A percentile compares a stretch with the other conserved stretches of the same genome.
These are phyloP conservation scores for Eupithecia vulgata DNA, from an alignment of 2,888 invertebrate genomes.

Conservation along the genomic window DNA sequence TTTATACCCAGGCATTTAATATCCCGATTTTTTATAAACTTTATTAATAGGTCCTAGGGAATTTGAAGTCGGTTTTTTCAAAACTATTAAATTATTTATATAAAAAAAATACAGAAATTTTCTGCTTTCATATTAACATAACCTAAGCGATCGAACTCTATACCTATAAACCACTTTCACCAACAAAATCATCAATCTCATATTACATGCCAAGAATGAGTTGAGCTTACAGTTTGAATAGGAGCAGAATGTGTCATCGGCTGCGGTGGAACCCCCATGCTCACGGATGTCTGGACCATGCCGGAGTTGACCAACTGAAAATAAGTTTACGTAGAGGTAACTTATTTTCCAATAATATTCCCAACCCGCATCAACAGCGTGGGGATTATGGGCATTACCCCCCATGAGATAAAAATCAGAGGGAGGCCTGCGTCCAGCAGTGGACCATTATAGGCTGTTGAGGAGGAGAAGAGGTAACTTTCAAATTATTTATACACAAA, in stretches of 20 bases:
- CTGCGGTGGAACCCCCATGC: slow-evolving; percentile 68
- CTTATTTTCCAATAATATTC: neutral
- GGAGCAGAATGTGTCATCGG: slow-evolving; percentile 59
- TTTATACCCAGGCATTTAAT: too few relatives aligned
- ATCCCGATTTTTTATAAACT: too few relatives aligned
- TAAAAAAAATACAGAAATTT: neutral
- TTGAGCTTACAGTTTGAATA: slow-evolving; percentile 66
- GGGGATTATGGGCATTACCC: too few relatives aligned
- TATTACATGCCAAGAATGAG: slow-evolving; percentile 2
- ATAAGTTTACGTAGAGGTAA: neutral
- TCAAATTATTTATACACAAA: neutral
- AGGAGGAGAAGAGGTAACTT: neutral
- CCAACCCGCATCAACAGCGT: too few relatives aligned
- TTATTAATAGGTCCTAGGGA: too few relatives aligned
- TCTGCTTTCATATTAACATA: neutral
- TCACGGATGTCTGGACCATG: slow-evolving; percentile 73
- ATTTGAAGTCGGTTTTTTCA: too few relatives aligned
- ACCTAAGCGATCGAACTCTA: neutral
- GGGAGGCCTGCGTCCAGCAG: too few relatives aligned
- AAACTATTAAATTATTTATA: neutral
- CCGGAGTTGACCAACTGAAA: slow-evolving; percentile 61
- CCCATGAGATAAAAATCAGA: too few relatives aligned
- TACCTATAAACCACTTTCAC: slow-evolving; percentile 9
- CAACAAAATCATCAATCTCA: neutral
- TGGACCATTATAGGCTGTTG: too few relatives aligned